Conservation (phyloP, 2,888 invertebrate genomes). For the Netelia melanura region DNA sequence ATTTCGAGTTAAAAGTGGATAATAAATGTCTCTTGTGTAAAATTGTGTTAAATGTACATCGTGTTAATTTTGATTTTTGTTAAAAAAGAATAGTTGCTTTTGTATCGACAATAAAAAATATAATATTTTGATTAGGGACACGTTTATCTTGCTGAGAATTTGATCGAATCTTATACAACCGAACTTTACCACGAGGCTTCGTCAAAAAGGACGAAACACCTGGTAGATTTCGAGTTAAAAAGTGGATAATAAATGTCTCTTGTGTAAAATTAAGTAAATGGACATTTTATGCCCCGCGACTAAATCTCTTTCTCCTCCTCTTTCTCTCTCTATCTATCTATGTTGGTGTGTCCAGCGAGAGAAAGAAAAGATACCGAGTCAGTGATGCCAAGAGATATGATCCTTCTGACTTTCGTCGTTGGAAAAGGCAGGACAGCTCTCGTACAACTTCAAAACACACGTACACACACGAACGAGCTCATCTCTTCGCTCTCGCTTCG, state of each 20-base stretch:
- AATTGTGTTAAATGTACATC: no score
- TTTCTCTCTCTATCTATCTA: background rate
- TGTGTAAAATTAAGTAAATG: constrained; percentile 9
- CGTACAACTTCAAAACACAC: constrained; percentile 13
- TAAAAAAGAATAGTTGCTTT: no score
- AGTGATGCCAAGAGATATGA: constrained; percentile 62
- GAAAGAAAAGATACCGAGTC: constrained; percentile 30
- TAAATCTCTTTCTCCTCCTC: background rate
- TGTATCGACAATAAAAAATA: no score
- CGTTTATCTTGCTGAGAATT: no score
- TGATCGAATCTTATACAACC: no score
- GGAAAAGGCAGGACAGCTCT: constrained; percentile 42
- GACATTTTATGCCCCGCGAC: constrained; percentile 19
- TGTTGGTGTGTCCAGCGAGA: constrained; percentile 8
- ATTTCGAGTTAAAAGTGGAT: background rate
- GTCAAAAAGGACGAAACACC: background rate
- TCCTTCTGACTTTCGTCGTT: constrained; percentile 34
- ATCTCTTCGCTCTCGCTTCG: constrained; percentile 39
- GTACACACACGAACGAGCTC: background rate
- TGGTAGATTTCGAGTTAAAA: background rate
- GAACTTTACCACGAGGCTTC: background rate
- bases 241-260: background rate
- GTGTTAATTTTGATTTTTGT: no score
- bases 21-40: constrained; percentile 2
- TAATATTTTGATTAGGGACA: no score